Base-by-base conservation (phyloP, 30 jellyfish, hydroid and myxozoan species). In the Pseudorhiza aurosa region DNA sequence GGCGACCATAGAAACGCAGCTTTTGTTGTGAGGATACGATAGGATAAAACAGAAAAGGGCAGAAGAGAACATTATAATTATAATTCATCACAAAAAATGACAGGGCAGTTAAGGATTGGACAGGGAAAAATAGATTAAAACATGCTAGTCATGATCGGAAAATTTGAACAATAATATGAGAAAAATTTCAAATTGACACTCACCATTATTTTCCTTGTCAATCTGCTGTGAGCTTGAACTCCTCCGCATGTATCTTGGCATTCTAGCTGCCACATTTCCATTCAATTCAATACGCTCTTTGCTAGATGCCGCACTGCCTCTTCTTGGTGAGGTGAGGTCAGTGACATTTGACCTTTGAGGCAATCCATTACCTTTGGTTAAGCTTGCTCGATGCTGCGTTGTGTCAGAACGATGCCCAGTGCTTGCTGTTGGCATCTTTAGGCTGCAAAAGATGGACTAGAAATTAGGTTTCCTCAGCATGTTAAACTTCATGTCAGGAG, bases 341-440 rank as follows among this genome's bases (percentile, higher is more conserved):
- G 57, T 37, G 31, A 80, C 11, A 37, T 77, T 64, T 18, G 79
- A 70, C 26, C 91, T 68, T 25, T 49, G 40, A 17, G 81, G 81
- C 2, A 67, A 68, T 15, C 47, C 11, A 31, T 24, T 8, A 44
- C 15, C 44, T 26, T 68, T 68, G 10, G 43, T 76, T 10, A 76
- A 39, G 42, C 88, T 76, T 21, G 72, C 47, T 7, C 88, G 68
- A 37, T 84, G 22, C 45, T 59, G 67, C 32, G 71, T 29, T 0
- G 77, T 33, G 15, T 65, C 91, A 0, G 80, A 64, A 4, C 91
- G 70, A 0, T 25, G 30, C 25, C 76, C 62, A 11, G 84, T 63
- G 60, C 91, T 80, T 21, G 91, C 71, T 11, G 85, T 80, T 11
- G 91, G 91, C 91, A 80, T 80, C 65, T 60, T 40, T 14, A 29